Percentiles rank a stretch among this genome's conserved stretches.
Evolutionary conservation across 2,797 vertebrate species (phyloP).

Genomic region (Labroides dimidiatus): DNA sequence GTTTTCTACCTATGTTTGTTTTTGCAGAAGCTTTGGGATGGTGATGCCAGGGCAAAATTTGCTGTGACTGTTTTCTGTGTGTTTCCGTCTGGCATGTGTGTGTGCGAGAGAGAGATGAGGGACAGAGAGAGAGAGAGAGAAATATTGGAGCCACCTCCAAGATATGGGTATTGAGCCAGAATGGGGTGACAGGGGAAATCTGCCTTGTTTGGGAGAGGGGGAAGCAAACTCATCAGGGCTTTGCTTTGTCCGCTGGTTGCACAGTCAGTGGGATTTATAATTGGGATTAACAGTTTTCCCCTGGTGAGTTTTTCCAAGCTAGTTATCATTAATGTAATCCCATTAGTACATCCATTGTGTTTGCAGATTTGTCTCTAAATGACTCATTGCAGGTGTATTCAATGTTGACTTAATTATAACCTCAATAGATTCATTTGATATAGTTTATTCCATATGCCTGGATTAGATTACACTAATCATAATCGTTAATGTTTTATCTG

Average conservation of each 20-base stretch:
- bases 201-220: conserved; percentile 15
- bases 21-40: conserved; percentile 36
- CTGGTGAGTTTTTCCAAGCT: conserved; percentile 63
- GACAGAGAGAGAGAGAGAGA: neutral
- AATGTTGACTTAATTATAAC: conserved; percentile 32
- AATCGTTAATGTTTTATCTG: neutral
- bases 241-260: conserved; percentile 55
- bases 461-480: conserved; percentile 3
- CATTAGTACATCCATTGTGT: conserved; percentile 65
- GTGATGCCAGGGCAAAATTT: conserved; percentile 34
- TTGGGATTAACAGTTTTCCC: conserved; percentile 72
- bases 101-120: neutral
- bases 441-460: conserved; percentile 14
- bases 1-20: conserved; percentile 51
- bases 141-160: neutral
- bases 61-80: conserved; percentile 8
- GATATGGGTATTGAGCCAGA: conserved; percentile 19
- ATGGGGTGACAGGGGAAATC: conserved; percentile 40
- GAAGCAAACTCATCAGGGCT: conserved; percentile 51
- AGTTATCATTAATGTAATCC: conserved; percentile 76
- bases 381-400: conserved; percentile 54
- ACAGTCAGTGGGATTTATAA: conserved; percentile 69
- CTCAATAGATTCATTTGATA: conserved; percentile 27
- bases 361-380: conserved; percentile 55
- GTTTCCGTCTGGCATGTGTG: neutral